These are phyloP conservation scores for Muraenolepis orangiensis DNA, from an alignment of 2,797 vertebrate species.

Conservation along the genomic window DNA sequence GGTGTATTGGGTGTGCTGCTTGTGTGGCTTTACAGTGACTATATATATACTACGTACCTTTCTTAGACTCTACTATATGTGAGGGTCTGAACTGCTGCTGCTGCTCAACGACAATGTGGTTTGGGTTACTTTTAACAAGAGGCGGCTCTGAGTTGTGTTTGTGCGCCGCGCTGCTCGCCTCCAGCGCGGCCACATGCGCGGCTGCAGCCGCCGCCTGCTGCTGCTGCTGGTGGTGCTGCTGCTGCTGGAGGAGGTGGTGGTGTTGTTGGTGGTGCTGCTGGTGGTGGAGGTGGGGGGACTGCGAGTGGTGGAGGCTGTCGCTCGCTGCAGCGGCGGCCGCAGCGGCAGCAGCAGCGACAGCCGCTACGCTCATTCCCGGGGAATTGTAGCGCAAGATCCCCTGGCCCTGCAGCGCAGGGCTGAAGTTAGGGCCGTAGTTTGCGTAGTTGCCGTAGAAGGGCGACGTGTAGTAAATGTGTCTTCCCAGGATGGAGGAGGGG, in stretches of 20 bases:
- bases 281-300: too few species aligned
- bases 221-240: background rate
- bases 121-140: conserved; percentile 82
- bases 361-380: conserved; percentile 73
- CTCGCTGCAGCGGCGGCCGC: conserved; percentile 57
- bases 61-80: conserved; percentile 89
- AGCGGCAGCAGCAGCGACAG: conserved; percentile 56
- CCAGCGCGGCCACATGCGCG: conserved; percentile 72
- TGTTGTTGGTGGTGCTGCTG: too few species aligned
- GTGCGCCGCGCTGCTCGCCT: conserved; percentile 72
- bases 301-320: conserved; percentile 74
- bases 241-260: too few species aligned
- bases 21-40: too few species aligned
- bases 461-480: conserved; percentile 96
- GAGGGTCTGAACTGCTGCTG: conserved; percentile 78
- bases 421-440: conserved; percentile 98
- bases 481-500: conserved; percentile 85
- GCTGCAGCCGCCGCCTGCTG: conserved; percentile 45
- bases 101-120: conserved; percentile 73
- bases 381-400: conserved; percentile 93
- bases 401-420: conserved; percentile 90
- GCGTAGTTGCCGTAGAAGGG: conserved; percentile 98
- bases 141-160: conserved; percentile 86
- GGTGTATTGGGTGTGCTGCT: conserved; percentile 16
- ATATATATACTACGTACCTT: conserved; percentile 95